A percentile compares a stretch with the other conserved stretches of the same genome.
Conservation (phyloP, 2,888 invertebrate species). For the Hydraecia micacea region DNA sequence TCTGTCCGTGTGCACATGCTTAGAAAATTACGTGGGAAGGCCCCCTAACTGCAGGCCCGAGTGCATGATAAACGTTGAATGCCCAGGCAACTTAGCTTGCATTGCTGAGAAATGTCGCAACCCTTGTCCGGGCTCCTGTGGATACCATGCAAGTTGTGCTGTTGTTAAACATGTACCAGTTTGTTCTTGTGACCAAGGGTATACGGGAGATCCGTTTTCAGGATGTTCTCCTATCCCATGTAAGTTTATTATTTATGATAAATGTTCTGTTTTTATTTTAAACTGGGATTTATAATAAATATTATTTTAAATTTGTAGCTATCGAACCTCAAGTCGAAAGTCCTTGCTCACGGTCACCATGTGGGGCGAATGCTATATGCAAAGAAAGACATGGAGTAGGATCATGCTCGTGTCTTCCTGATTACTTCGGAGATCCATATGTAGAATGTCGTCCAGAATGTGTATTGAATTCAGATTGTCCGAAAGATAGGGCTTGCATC, state of each 20-base stretch:
- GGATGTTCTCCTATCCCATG: slow-evolving; percentile 92
- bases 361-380: slow-evolving; percentile 96
- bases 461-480: slow-evolving; percentile 96
- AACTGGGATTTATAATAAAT: slow-evolving; percentile 1
- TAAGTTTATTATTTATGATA: slow-evolving; percentile 80
- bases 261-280: background rate
- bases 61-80: slow-evolving; percentile 93
- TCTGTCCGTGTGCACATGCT: slow-evolving; percentile 94
- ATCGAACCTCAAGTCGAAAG: slow-evolving; percentile 87
- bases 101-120: slow-evolving; percentile 93
- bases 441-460: slow-evolving; percentile 96
- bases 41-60: slow-evolving; percentile 95
- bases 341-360: slow-evolving; percentile 96
- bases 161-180: slow-evolving; percentile 93
- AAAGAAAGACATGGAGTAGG: slow-evolving; percentile 95
- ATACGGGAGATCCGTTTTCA: slow-evolving; percentile 95
- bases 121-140: slow-evolving; percentile 94
- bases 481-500: slow-evolving; percentile 93
- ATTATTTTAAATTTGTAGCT: slow-evolving; percentile 79
- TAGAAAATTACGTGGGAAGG: slow-evolving; percentile 93
- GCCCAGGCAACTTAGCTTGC: slow-evolving; percentile 93
- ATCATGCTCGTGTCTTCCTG: slow-evolving; percentile 95
- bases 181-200: slow-evolving; percentile 93
- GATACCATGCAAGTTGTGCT: slow-evolving; percentile 92
- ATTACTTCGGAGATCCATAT: slow-evolving; percentile 96